Base-by-base conservation (phyloP, 2,888 invertebrate genomes). In the Cerceris rybyensis region DNA sequence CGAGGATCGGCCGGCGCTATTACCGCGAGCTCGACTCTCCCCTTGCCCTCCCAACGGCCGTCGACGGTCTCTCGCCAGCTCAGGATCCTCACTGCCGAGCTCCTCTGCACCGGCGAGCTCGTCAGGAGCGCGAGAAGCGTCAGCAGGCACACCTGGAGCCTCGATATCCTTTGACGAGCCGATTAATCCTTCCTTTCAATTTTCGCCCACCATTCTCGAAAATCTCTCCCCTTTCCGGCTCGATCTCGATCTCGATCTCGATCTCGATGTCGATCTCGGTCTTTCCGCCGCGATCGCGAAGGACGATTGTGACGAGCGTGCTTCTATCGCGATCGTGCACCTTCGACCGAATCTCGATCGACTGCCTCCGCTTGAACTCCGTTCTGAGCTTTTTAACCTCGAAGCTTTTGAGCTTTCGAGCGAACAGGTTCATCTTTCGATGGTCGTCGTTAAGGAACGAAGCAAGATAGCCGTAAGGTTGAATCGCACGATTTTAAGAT, bases 1-100 rank as follows among this genome's bases (percentile, higher is more conserved):
- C 92, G 92, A 1, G 94, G 93, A 89, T 95, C 94, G 49, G 93
- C 93, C 0, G 96, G 96, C 60, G 95, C 93, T 55, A 96, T 93
- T 13, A 96, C 95, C 4, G 95, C 95, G 55, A 96, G 91, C 80
- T 94, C 94, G 11, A 96, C 93, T 41, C 86, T 81, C 11, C 69
- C 52, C 50, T 77, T 64, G n/a, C 63, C 16, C 14, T 66, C 54
- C 39, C 52, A 14, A 1, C 66, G 58, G 49, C 46, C 28, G 6
- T 68, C 79, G 17, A 65, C 6, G 58, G 77, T 78, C 14, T 77
- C 81, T 17, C 28, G 65, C 43, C 78, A 13, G 0, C 54, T 11
- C 13, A 13, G 59, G 8, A 57, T 13, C 28, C 43, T 54, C 46
- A 42, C 41, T 41, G 43, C 49, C n/a, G 4, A 14, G 13, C 42